Evolutionary conservation across 2,113 vertebrate genomes (phyloP).

Genomic region (Myotis brandtii): DNA sequence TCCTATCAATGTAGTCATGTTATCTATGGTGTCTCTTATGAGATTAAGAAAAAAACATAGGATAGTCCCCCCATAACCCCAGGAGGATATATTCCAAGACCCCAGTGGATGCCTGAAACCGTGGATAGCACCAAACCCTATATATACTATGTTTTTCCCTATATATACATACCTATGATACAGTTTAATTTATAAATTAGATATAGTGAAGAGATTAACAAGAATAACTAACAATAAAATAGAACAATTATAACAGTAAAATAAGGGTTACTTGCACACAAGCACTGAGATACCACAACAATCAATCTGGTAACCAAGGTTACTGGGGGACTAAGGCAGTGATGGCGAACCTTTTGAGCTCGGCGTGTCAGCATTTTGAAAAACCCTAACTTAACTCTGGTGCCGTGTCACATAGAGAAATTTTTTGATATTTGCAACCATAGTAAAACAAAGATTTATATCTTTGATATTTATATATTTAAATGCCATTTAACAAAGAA

Average conservation of each 20-base stretch:
- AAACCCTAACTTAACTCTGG: too few species aligned
- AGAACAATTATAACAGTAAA: too few species aligned
- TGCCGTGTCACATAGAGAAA: too few species aligned
- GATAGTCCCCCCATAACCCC: too few species aligned
- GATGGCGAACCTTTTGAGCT: too few species aligned
- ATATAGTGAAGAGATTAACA: not conserved
- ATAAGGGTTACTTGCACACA: not conserved
- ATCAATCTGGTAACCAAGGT: not conserved
- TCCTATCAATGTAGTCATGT: not conserved
- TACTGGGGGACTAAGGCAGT: not conserved
- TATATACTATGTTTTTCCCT: not conserved
- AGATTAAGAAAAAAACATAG: not conserved
- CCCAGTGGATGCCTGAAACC: not conserved
- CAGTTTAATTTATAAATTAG: not conserved
- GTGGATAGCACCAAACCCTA: not conserved
- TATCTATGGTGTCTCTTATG: not conserved
- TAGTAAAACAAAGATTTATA: too few species aligned
- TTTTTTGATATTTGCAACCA: too few species aligned
- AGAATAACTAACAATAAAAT: not conserved
- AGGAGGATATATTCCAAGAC: not conserved
- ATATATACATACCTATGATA: not conserved
- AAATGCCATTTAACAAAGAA: too few species aligned
- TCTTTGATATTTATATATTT: too few species aligned
- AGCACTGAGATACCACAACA: not conserved
- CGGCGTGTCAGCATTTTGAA: too few species aligned